These are phyloP conservation scores for Equus quagga DNA, from an alignment of 2,113 vertebrate species.

Conservation along the genomic window DNA sequence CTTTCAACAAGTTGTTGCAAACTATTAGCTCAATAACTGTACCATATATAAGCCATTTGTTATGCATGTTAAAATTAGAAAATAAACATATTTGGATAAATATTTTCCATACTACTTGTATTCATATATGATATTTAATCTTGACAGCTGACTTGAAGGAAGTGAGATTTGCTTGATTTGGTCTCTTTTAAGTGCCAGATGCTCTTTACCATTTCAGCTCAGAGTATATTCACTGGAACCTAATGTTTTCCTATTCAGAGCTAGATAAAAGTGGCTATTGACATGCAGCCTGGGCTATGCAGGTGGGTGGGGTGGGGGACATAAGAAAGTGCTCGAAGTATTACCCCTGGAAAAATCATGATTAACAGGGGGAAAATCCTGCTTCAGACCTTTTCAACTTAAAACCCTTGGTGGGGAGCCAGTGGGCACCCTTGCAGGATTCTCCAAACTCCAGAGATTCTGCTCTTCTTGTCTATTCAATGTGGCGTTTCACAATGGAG, in stretches of 20 bases:
- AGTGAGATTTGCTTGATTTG: neutral
- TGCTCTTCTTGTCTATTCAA: neutral
- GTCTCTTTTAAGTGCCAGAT: neutral
- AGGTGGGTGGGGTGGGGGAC: fast-evolving
- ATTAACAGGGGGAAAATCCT: neutral
- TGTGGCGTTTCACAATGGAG: neutral
- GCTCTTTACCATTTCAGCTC: neutral
- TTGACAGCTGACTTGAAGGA: neutral
- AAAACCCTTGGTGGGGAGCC: neutral
- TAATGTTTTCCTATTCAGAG: neutral
- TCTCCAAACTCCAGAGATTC: neutral
- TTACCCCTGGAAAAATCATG: neutral
- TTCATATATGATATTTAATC: neutral
- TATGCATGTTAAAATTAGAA: neutral
- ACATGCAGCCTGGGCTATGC: neutral
- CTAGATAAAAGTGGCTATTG: neutral
- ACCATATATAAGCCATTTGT: neutral
- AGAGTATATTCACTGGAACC: neutral
- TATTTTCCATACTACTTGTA: neutral
- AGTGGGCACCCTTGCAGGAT: neutral
- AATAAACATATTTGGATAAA: neutral
- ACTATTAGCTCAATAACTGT: neutral
- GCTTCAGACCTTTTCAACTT: neutral
- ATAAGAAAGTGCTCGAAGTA: neutral
- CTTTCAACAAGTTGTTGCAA: neutral